Evolutionary conservation across 2,888 invertebrate species (phyloP), one percentile per base, ranked within the genome.

Genomic region (Tetheella fluctuosa): DNA sequence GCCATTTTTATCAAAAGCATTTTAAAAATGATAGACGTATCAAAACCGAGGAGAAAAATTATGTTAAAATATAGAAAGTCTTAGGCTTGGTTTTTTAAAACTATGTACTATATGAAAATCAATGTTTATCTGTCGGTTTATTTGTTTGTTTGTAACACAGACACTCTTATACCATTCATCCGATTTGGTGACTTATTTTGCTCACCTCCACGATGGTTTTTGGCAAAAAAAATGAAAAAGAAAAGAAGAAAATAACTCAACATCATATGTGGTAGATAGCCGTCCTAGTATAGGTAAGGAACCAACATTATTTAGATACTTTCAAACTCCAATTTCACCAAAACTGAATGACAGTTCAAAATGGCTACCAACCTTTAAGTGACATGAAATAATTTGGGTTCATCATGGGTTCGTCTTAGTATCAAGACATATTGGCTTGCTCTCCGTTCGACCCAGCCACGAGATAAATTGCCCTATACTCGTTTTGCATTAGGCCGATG

Each of bases 371-470:
- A 20, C 20, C 17, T 48, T 3, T 2, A 48, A n/a, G 20, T 10
- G 20, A 48, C 48, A 48, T 8, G 48, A 48, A 48, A 48, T n/a
- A 48, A 48, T 48, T n/a, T n/a, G n/a, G 48, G 48, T 42, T 42
- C 15, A 2, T 37, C 30, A 30, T 42, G 42, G 17, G 37, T 42
- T n/a, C 42, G 37, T 37, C 37, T 37, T 15, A 15, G 15, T 37
- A n/a, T 6, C 17, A 4, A 37, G 12, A 39, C 7, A n/a, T 7
- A 39, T 39, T 2, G n/a, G 1, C 39, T 5, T 15, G 37, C 39
- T 39, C n/a, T 39, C 39, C 0, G 5, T 39, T 37, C 6, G 37
- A 34, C 12, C 34, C n/a, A n/a, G n/a, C n/a, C 7, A 4, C 15
- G 15, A 15, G 4, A 37, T 37, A 37, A 15, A 15, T 37, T 5